Evolutionary conservation across 1,140 invertebrate species (phyloP).

Genomic region (Dreissena polymorpha): DNA sequence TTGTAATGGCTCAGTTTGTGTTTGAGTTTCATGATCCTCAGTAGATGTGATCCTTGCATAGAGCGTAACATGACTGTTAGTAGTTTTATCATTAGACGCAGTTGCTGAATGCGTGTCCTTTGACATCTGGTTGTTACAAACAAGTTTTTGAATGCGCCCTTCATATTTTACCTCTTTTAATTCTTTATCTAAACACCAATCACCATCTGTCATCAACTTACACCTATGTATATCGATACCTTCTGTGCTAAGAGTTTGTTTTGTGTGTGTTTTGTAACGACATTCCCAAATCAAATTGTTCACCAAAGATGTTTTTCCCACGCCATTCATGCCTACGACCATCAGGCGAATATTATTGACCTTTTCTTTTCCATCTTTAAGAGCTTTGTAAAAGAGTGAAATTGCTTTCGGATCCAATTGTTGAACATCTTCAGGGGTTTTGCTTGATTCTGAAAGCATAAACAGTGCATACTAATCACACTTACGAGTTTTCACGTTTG

Average conservation of each 20-base stretch:
- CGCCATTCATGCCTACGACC: conserved; percentile 40
- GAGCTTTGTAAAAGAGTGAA: background rate
- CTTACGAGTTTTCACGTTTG: too few relatives aligned
- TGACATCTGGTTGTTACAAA: background rate
- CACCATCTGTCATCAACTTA: background rate
- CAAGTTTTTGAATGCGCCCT: background rate
- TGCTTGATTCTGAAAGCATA: too few relatives aligned
- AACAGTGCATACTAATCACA: too few relatives aligned
- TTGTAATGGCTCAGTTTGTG: background rate
- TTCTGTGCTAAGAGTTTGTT: background rate
- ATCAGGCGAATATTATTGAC: conserved; percentile 28
- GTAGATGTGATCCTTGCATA: background rate
- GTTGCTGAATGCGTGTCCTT: background rate
- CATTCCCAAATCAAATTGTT: conserved; percentile 9
- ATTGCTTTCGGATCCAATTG: conserved; percentile 8
- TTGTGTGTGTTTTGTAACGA: background rate
- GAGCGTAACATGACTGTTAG: background rate
- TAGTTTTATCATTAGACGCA: background rate
- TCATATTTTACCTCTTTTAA: background rate
- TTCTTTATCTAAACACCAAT: background rate
- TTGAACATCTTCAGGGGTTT: background rate
- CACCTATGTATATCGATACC: background rate
- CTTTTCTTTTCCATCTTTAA: background rate
- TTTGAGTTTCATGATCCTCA: background rate
- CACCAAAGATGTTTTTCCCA: conserved; percentile 41